Percentiles rank a stretch among this genome's conserved stretches.
These are phyloP conservation scores for Notodonta dromedarius DNA, from an alignment of 2,888 invertebrate species.

Conservation along the genomic window DNA sequence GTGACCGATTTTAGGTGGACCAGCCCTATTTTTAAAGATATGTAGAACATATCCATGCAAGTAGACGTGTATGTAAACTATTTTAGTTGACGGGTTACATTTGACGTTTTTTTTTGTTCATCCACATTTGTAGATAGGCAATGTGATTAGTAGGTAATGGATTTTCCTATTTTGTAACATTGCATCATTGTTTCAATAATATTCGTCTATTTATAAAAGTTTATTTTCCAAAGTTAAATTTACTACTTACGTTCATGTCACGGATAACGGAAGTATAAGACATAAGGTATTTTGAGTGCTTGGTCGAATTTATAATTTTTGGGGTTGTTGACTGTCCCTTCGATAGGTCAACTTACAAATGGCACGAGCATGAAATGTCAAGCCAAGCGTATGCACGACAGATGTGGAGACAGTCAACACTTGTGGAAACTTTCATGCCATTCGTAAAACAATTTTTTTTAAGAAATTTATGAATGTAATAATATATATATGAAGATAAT, in stretches of 20 bases:
- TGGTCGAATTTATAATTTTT: conserved; percentile 21
- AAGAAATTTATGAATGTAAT: no score
- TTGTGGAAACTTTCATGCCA: conserved; percentile 10
- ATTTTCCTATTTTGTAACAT: no score
- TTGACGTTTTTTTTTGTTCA: conserved; percentile 3
- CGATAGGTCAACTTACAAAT: conserved; percentile 28
- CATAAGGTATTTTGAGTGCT: conserved; percentile 14
- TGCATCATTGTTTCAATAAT: no score
- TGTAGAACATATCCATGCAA: conserved; percentile 34
- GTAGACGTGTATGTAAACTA: conserved; percentile 13
- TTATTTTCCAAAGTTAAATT: neutral
- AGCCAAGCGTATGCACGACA: neutral
- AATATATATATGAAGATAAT: no score
- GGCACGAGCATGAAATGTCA: conserved; percentile 16
- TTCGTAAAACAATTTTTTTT: conserved; percentile 13
- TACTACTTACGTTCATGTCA: conserved; percentile 1
- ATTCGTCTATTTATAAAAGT: no score
- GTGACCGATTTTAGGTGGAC: conserved; percentile 41
- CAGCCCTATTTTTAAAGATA: conserved; percentile 36
- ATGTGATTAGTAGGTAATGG: neutral
- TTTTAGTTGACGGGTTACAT: conserved; percentile 13
- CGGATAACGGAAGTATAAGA: conserved; percentile 17
- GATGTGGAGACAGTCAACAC: conserved; percentile 15
- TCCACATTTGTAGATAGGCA: neutral
- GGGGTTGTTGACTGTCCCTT: conserved; percentile 17